These are phyloP conservation scores for Stegana nigrithorax DNA, from an alignment of 2,888 invertebrate genomes.

Conservation along the genomic window DNA sequence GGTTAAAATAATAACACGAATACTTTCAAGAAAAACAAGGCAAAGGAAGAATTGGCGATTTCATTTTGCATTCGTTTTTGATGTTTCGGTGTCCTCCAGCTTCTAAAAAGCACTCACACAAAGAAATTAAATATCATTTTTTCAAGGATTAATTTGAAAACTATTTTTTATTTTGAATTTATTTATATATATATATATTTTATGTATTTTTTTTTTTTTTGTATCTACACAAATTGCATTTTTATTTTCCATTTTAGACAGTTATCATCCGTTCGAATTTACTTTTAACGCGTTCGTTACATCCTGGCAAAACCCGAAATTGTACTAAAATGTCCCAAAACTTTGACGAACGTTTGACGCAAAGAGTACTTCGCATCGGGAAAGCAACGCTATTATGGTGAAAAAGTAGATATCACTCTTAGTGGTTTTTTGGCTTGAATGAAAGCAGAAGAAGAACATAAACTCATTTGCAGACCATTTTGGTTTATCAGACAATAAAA, in stretches of 20 bases:
- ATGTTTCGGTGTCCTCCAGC: too few relatives aligned
- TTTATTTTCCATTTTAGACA: conserved; percentile 19
- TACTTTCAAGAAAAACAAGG: conserved; percentile 2
- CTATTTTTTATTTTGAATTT: conserved; percentile 14
- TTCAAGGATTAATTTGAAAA: conserved; percentile 7
- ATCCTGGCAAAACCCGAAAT: conserved; percentile 69
- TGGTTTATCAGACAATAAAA: too few relatives aligned
- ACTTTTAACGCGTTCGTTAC: conserved; percentile 65
- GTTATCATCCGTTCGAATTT: conserved; percentile 39
- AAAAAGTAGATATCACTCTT: too few relatives aligned
- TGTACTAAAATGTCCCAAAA: conserved; percentile 69
- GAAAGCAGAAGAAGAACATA: too few relatives aligned
- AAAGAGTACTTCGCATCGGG: conserved; percentile 28
- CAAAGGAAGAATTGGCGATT: too few relatives aligned
- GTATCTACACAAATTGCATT: neutral
- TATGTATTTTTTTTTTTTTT: conserved; percentile 7
- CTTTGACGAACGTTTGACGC: conserved; percentile 62
- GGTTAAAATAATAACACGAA: conserved; percentile 10
- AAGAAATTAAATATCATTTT: too few relatives aligned
- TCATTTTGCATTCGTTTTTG: too few relatives aligned
- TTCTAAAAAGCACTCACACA: too few relatives aligned
- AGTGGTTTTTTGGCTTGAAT: too few relatives aligned
- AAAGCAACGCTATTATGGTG: neutral
- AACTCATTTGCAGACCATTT: too few relatives aligned
- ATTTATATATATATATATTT: conserved; percentile 5